Evolutionary conservation across 2,888 invertebrate species (phyloP), one percentile per base, ranked within the genome.

Genomic region (Keiferia lycopersicella): DNA sequence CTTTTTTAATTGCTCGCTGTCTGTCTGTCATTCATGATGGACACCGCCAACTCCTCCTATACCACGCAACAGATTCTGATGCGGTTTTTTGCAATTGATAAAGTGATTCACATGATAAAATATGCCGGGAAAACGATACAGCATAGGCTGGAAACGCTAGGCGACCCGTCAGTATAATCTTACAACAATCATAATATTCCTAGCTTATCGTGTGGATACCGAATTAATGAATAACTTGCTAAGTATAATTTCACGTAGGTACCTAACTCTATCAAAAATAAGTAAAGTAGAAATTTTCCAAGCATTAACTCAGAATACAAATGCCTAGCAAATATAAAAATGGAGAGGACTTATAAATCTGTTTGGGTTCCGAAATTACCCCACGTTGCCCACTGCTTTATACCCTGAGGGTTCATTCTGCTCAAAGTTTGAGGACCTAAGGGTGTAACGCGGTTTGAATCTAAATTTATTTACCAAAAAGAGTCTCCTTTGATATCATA

Each of bases 361-460:
- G 30, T 56, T 56, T 26, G 56, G 56, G 56, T 56, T 56, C 1
- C 30, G 22, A 56, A 56, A 56, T 26, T 22, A 22, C 26, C 56
- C 56, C 30, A 26, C 56, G 56, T 51, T 51, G 26, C n/a, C n/a
- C 56, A 56, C 16, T 34, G 34, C 56, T 56, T 34, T 56, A 26
- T 7, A 26, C 56, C 34, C 56, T 8, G 16, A 26, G 56, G 56
- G 56, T 56, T 34, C 30, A 56, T 56, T 56, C 34, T 12, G 16
- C 56, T 26, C 34, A 56, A 56, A 56, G 34, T 56, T 56, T 34
- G n/a, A 8, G 56, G 34, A 34, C 56, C 56, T 56, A 56, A 20
- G 56, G 16, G 56, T 7, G 16, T 16, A 8, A 56, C 56, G 56
- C 56, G 10, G 34, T 26, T n/a, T n/a, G 30, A 56, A 56, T 56